phyloP scores from a whole-genome alignment of 2,888 invertebrate genomes.

The Agriopis marginaria region DNA sequence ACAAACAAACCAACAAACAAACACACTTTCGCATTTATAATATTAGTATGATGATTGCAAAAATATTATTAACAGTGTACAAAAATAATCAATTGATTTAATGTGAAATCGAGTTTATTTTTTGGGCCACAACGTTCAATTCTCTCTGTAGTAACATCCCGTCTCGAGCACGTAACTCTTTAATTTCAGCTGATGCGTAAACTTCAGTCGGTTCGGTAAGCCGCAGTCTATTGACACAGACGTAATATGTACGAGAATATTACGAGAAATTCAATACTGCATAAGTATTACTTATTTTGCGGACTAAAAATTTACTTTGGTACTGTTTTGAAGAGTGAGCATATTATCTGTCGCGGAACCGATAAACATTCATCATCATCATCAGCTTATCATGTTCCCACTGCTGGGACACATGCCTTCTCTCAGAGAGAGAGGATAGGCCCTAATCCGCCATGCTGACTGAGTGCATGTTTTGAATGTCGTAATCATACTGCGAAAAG shows the following conservation, averaged over 20 bases:
- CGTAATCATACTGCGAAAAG: too few species aligned
- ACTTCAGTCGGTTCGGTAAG: constrained; percentile 50
- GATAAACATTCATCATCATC: too few species aligned
- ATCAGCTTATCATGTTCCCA: too few species aligned
- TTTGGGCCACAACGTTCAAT: constrained; percentile 3
- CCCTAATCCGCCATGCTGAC: too few species aligned
- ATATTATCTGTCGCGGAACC: too few species aligned
- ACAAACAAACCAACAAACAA: too few species aligned
- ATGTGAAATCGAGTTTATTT: neutral
- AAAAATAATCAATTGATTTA: neutral
- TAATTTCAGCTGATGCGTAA: constrained; percentile 61
- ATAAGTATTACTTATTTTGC: constrained; percentile 12
- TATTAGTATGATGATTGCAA: too few species aligned
- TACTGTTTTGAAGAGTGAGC: neutral
- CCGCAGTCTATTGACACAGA: constrained; percentile 46
- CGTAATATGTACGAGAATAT: constrained; percentile 42
- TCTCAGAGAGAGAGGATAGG: too few species aligned
- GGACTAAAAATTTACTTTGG: neutral
- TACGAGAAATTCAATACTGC: constrained; percentile 38
- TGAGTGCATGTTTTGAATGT: too few species aligned
- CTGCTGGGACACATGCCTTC: too few species aligned
- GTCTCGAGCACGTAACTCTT: constrained; percentile 49
- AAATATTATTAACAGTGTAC: too few species aligned
- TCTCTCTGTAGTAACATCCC: constrained; percentile 35
- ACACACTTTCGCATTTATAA: too few species aligned